Evolutionary conservation across 1,140 invertebrate genomes (phyloP).

Genomic region (Bombus superbus): DNA sequence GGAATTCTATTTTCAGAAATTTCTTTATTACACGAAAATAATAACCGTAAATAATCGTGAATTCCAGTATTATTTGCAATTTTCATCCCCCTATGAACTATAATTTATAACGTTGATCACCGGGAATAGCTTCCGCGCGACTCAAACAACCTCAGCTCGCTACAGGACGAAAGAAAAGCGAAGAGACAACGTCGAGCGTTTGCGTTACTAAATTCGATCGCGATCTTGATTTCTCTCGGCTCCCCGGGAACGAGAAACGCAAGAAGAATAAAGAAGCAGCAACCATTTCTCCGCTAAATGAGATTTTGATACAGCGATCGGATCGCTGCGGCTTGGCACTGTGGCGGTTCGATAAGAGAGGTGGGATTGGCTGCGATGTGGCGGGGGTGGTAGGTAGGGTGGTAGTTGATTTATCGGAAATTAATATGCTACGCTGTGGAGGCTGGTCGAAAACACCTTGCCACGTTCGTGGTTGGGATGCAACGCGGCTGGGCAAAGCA

Average conservation of each 20-base stretch:
- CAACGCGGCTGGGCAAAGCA: background rate
- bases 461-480: background rate
- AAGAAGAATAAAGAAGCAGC: conserved; percentile 47
- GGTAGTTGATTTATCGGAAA: conserved; percentile 68
- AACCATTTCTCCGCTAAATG: conserved; percentile 55
- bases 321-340: conserved; percentile 48
- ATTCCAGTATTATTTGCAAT: too few species aligned
- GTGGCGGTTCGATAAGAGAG: conserved; percentile 21
- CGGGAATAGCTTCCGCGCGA: too few species aligned
- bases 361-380: background rate
- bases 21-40: too few species aligned
- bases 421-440: conserved; percentile 62
- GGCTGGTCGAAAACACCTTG: conserved; percentile 45
- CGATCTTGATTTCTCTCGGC: background rate
- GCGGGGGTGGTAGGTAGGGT: background rate
- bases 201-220: background rate
- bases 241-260: background rate
- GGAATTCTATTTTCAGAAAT: too few species aligned
- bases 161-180: too few species aligned
- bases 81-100: too few species aligned
- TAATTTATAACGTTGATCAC: too few species aligned
- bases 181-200: background rate
- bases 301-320: conserved; percentile 65
- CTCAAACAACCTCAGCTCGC: too few species aligned
- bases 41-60: too few species aligned